Evolutionary conservation across 2,888 invertebrate species (phyloP).

Genomic region (Philopedon plagiatum): DNA sequence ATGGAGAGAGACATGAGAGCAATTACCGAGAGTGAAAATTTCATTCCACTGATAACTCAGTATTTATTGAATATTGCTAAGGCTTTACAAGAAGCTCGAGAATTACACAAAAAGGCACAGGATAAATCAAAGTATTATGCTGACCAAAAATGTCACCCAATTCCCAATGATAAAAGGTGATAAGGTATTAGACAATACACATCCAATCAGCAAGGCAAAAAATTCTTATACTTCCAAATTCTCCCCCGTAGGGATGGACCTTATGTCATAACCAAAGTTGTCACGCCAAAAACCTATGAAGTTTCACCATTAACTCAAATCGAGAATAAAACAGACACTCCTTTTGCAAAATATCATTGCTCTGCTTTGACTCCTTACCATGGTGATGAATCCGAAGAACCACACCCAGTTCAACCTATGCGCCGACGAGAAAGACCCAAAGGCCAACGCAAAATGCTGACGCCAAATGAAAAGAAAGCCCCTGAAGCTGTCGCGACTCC

Average conservation of each 20-base stretch:
- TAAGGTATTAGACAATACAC: conserved; percentile 1
- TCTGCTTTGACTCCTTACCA: conserved; percentile 6
- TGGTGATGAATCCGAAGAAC: background rate
- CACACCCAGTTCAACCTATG: conserved; percentile 8
- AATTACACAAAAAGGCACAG: background rate
- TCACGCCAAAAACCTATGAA: conserved; percentile 26
- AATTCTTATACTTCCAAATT: conserved; percentile 28
- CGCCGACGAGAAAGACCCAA: conserved; percentile 18
- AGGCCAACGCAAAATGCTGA: background rate
- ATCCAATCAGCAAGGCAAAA: background rate
- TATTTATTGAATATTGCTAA: background rate
- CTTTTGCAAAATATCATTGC: conserved; percentile 30
- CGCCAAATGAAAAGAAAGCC: background rate
- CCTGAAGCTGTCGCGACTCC: background rate
- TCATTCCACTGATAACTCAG: conserved; percentile 13
- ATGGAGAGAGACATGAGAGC: conserved; percentile 9
- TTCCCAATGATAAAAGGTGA: background rate
- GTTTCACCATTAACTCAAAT: background rate
- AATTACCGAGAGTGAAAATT: conserved; percentile 1
- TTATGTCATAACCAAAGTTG: conserved; percentile 30
- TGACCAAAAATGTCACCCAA: background rate
- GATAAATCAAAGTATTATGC: background rate
- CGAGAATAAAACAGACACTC: background rate
- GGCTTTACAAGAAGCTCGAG: background rate
- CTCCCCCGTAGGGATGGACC: conserved; percentile 33